phyloP scores from a whole-genome alignment of 2,888 invertebrate species.

The Caenorhabditis imperialis region DNA sequence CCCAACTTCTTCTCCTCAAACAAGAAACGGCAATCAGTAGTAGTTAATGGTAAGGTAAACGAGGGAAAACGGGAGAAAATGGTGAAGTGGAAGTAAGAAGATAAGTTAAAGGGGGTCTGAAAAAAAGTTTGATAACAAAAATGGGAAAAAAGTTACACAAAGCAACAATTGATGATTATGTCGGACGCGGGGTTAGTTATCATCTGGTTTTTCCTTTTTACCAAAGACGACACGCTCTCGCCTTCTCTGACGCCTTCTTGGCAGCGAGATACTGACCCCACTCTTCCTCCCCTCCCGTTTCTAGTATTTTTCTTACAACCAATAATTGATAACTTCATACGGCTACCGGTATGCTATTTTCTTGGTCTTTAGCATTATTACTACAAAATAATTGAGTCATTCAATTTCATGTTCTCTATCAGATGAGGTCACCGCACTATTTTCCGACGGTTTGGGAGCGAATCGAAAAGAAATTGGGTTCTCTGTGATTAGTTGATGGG shows the following conservation, averaged over 20 bases:
- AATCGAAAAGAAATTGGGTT: conserved; percentile 25
- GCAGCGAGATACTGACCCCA: too few relatives aligned
- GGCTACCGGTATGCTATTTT: conserved; percentile 32
- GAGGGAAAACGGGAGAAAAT: conserved; percentile 12
- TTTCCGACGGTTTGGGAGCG: conserved; percentile 3
- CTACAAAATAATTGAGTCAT: conserved; percentile 18
- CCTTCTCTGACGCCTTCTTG: too few relatives aligned
- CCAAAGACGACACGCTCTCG: conserved; percentile 2
- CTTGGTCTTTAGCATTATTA: too few relatives aligned
- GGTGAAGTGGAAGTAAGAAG: conserved; percentile 4
- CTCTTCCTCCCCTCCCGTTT: conserved; percentile 16
- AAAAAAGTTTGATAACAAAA: conserved; percentile 20
- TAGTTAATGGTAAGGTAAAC: conserved; percentile 13
- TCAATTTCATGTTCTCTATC: too few relatives aligned
- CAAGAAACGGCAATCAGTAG: conserved; percentile 9
- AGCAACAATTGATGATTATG: conserved; percentile 54
- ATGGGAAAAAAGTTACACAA: conserved; percentile 33
- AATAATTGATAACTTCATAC: conserved; percentile 52
- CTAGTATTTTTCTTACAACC: conserved; percentile 43
- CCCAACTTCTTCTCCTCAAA: conserved; percentile 85
- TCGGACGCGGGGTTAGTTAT: conserved; percentile 44
- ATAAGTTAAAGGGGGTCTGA: conserved; percentile 23
- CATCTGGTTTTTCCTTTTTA: conserved; percentile 54
- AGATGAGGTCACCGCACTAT: too few relatives aligned
- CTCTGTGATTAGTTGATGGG: conserved; percentile 31